Base-by-base conservation (phyloP, 2,113 vertebrate genomes). In the Melanostigma gelatinosum region DNA sequence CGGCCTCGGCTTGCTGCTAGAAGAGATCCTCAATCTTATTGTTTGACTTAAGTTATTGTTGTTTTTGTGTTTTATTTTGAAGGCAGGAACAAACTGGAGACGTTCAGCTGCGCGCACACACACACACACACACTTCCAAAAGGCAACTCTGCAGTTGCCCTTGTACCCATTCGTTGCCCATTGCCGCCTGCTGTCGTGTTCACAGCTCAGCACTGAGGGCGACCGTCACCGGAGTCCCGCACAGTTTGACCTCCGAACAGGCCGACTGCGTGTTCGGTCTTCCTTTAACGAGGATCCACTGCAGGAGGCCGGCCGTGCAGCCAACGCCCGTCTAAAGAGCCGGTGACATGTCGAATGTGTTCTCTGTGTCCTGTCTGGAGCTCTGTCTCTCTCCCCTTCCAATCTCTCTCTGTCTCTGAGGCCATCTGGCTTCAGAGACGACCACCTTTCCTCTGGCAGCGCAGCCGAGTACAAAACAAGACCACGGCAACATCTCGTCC, bases 1-100 rank as follows among this genome's bases (percentile, higher is more conserved):
- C 54, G 92, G 85, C 79, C 79, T 40, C 84, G 89, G 90, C 90
- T 91, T 84, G 91, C 91, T 93, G 93, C 91, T 93, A 93, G 87
- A 88, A 91, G 82, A 90, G 81, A 91, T 84, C 75, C 65, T 54
- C 32, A 27, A 0, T 52, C 52, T 72, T 76, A n/a, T 79, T n/a
- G 3, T 88, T 87, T 79, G 57, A 76, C 86, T 91, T 91, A 92
- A 92, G 77, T 91, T 86, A 86, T 90, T 87, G 55, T 58, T 87
- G 42, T 46, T 80, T 83, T 84, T 72, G 29, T 81, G 44, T 80
- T 78, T 86, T 81, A 32, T 75, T 89, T 87, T 75, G 42, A 84
- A 83, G 65, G 58, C 77, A 85, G 72, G 85, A 86, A 83, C 67
- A 77, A 84, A 90, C 75, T 82, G 88, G 72, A 84, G 13, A 32